A percentile compares a stretch with the other conserved stretches of the same genome.
Conservation (phyloP, 2,113 vertebrate species). For the Oplegnathus fasciatus region DNA sequence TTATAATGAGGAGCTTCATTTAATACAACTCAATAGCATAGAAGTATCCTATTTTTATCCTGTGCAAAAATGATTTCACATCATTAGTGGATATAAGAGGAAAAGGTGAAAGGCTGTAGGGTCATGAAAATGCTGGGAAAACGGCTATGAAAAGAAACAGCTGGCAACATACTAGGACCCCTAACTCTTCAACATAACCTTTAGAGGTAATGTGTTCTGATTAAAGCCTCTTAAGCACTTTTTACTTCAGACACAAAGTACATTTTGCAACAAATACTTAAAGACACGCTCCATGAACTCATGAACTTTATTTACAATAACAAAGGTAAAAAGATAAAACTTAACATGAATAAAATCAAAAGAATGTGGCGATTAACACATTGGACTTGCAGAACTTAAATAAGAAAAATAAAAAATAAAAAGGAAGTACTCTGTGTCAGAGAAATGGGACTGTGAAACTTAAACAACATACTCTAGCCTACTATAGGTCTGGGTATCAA, state of each 20-base stretch:
- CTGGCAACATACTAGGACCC: not conserved
- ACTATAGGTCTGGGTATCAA: no score
- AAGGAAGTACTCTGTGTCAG: no score
- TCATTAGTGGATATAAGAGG: not conserved
- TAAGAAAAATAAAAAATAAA: no score
- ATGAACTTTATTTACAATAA: not conserved
- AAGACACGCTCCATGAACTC: not conserved
- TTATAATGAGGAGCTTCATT: not conserved
- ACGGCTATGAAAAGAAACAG: not conserved
- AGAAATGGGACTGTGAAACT: no score
- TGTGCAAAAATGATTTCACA: not conserved
- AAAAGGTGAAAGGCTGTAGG: not conserved
- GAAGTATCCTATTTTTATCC: not conserved
- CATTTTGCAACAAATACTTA: no score
- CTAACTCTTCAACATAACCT: not conserved
- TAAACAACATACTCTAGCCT: no score
- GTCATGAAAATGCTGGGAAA: not conserved
- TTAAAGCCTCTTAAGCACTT: no score
- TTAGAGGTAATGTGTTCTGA: no score
- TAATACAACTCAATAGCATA: not conserved
- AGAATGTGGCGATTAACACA: not conserved
- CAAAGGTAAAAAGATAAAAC: not conserved
- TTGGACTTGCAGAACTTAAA: no score
- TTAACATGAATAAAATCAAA: not conserved
- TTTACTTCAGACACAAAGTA: no score